Base-by-base conservation (phyloP, 1,140 invertebrate species). In the Drosophila albomicans region DNA sequence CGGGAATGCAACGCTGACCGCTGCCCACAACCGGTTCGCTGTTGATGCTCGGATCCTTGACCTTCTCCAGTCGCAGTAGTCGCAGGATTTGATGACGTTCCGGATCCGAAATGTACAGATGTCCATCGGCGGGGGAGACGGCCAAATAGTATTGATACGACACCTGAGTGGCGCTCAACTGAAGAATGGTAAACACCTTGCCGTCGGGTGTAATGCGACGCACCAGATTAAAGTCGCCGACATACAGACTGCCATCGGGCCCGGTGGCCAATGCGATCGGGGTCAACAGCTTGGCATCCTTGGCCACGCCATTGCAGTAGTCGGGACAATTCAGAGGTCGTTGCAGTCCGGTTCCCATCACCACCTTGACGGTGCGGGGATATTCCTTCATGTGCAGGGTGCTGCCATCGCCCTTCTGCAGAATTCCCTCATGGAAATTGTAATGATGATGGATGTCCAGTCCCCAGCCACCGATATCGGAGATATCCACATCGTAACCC, bases 381-480 rank as follows among this genome's bases (percentile, higher is more conserved):
- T 98, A 97, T 91, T 99, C 96, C 91, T 98, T 99, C 91, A 99
- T 95, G 92, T 99, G 98, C 13, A 99, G 94, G 16, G 94, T 97
- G 1, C 97, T 97, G 35, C 98, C 98, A 92, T 99, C 98, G 25
- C 98, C 98, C 92, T 99, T 99, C 92, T 99, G 98, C 45, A 99
- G 93, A 75, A 99, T 98, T 82, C 98, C 98, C 94, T 99, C 98
- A 86, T 98, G 97, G 94, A 99, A 99, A 92, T 99, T 99, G 93
- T 99, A 99, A 92, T 99, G 98, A 92, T 99, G 98, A 93, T 99
- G 98, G 62, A 99, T 98, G 91, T 99, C 97, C 15, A 99, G 93
- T 64, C 98, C 98, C 99, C 98, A 99, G 8, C 98, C 98, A 1
- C 98, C 98, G 49, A 99, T 97, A 91, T 99, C 98, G 0, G 98